Evolutionary conservation across 2,888 invertebrate genomes (phyloP), one percentile per base, ranked within the genome.

Genomic region (Aproaerema taeniolella): DNA sequence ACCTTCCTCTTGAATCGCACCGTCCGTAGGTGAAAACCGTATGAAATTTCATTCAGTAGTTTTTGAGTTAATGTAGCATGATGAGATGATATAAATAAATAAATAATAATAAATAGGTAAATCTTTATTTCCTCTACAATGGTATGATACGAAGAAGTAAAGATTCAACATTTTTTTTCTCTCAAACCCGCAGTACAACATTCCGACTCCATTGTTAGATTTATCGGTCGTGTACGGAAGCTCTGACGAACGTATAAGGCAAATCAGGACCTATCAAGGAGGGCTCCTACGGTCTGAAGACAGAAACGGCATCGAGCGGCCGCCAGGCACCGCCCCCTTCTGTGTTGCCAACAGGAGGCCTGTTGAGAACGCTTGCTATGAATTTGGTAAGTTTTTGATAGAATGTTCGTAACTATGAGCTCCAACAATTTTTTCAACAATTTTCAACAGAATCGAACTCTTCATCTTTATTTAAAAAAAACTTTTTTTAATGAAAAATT

Each of bases 271-370:
- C 24, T 42, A 40, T 14, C 38, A 36, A 0, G 57, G 63, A 0
- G 70, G 70, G 0, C 34, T 56, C 33, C 31, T 69, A 12, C 39
- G 47, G 1, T 37, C 54, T 0, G 65, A 63, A 13, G 28, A 46
- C n/a, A 5, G 53, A 1, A 42, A 45, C 1, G 63, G 58, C 2
- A 55, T 51, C 39, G 61, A 59, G 24, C 58, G 59, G 55, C 67
- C 64, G 0, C 58, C 55, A 0, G 42, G 43, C 1, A 53, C 53
- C 0, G 42, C 46, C 0, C 16, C 38, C 0, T 25, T 53, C 2
- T 65, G 66, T 33, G 7, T 62, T n/a, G 50, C 57, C 34, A 75
- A 77, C 38, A 46, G 15, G 16, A 15, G 53, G 1, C 61, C 61
- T 0, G 28, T 42, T 2, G 75, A 75, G 49, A 38, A 14, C 12